Evolutionary conservation across 2,888 invertebrate genomes (phyloP), one percentile per base, ranked within the genome.

Genomic region (Philereme vetulata): DNA sequence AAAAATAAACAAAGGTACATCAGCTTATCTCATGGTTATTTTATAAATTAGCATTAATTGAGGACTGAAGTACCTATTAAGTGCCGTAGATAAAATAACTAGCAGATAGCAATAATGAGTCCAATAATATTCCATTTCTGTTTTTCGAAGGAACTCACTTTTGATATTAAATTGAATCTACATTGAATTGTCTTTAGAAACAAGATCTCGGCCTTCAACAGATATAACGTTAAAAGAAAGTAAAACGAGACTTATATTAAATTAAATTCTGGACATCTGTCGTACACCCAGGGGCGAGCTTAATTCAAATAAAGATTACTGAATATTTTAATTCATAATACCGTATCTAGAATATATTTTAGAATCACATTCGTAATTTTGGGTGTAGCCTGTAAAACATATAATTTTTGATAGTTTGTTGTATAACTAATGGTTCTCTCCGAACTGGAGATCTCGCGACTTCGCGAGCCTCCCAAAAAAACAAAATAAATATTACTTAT

Each of bases 191-290:
- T 78, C 76, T 78, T 72, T 72, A 73, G 77, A 78, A 77, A 81
- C 72, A 72, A 78, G 74, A 79, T 76, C 75, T 58, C 62, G 72
- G 71, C 74, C 71, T 80, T 72, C 72, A 71, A 65, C 65, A 72
- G 79, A 81, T 82, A 78, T 84, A 70, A 86, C 84, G 85, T 85
- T 83, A 81, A 86, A 88, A 86, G 85, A 86, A 83, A 84, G 77
- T 82, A 73, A 80, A 80, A 82, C 80, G 79, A 72, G 77, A 72
- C 75, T 82, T 77, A 83, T 82, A 83, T 88, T 82, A 86, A 86
- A 86, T 89, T 85, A 85, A 88, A 85, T 84, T 83, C 79, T 75
- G 85, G 86, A 88, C 88, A 89, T 88, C 88, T 88, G 88, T 85
- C 82, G 86, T 85, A 84, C 82, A 82, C 75, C 75, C 73, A 55